Conservation (phyloP, 1,140 invertebrate species). For the Achatina immaculata region DNA sequence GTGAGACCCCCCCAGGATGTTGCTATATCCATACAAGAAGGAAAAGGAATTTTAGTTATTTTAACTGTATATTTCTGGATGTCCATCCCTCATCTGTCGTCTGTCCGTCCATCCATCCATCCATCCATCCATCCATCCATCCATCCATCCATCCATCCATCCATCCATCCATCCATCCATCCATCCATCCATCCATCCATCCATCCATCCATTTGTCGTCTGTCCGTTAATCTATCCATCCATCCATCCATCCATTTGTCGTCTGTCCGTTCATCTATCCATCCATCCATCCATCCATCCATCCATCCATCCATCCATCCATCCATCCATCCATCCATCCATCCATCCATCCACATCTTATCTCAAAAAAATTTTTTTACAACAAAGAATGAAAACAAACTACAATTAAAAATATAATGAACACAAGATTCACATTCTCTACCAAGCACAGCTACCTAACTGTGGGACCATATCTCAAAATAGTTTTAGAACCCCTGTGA, state of each 20-base stretch:
- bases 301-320: conserved; percentile 2
- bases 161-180: conserved; percentile 9
- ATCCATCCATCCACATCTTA: not conserved
- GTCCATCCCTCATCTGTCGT: too few relatives aligned
- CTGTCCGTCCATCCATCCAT: conserved; percentile 11
- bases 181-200: conserved; percentile 8
- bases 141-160: conserved; percentile 12
- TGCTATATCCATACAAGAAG: too few relatives aligned
- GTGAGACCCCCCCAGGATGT: too few relatives aligned
- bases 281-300: too few relatives aligned
- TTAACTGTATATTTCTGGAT: too few relatives aligned
- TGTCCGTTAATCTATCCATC: conserved; percentile 18
- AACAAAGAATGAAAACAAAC: not conserved
- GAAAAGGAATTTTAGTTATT: too few relatives aligned
- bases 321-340: conserved; percentile 2
- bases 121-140: conserved; percentile 19
- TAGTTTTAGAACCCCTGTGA: too few relatives aligned
- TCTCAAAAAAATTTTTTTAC: too few relatives aligned
- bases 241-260: too few relatives aligned
- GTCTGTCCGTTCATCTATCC: too few relatives aligned
- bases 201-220: not conserved
- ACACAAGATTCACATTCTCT: not conserved
- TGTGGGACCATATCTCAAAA: too few relatives aligned
- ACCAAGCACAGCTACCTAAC: not conserved
- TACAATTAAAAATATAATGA: not conserved